Percentiles rank a stretch among this genome's conserved stretches.
These are phyloP conservation scores for Drosophila suboccidentalis DNA, from an alignment of 2,888 invertebrate genomes.

Conservation along the genomic window DNA sequence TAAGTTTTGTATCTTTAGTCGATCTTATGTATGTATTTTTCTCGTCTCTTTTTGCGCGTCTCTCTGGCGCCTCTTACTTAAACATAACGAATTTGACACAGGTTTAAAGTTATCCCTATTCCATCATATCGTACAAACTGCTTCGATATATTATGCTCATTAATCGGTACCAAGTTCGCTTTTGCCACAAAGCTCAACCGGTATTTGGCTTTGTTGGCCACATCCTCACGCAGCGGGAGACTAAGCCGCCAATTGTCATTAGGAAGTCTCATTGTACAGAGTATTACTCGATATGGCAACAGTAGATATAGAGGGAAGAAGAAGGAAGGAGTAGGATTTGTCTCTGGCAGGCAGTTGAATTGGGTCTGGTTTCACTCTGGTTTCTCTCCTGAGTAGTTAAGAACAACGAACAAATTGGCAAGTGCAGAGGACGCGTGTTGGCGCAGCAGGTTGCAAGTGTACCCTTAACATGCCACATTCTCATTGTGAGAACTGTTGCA, in stretches of 20 bases:
- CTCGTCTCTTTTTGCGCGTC: too few species aligned
- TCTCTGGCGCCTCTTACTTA: too few species aligned
- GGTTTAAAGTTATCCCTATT: background rate
- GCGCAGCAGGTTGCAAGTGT: slow-evolving; percentile 68
- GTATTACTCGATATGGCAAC: background rate
- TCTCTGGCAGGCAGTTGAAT: background rate
- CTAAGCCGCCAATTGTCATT: slow-evolving; percentile 23
- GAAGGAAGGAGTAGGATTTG: background rate
- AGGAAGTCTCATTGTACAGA: background rate
- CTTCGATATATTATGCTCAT: background rate
- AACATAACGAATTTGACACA: background rate
- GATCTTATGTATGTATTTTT: too few species aligned
- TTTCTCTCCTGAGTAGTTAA: slow-evolving; percentile 65
- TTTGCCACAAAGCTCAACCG: slow-evolving; percentile 6
- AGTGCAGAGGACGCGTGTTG: slow-evolving; percentile 67
- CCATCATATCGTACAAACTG: background rate
- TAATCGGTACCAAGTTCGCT: slow-evolving; percentile 6
- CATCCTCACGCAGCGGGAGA: slow-evolving; percentile 10
- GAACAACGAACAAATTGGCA: slow-evolving; percentile 75
- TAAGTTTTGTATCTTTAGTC: too few species aligned
- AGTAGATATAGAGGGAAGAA: too few species aligned
- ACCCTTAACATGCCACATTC: slow-evolving; percentile 9
- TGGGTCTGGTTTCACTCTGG: background rate
- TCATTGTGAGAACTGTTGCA: slow-evolving; percentile 75
- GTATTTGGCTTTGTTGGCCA: slow-evolving; percentile 24